A percentile compares a stretch with the other conserved stretches of the same genome.
These are phyloP conservation scores for Brachionus calyciflorus DNA, from an alignment of 1,140 invertebrate genomes.

Conservation along the genomic window DNA sequence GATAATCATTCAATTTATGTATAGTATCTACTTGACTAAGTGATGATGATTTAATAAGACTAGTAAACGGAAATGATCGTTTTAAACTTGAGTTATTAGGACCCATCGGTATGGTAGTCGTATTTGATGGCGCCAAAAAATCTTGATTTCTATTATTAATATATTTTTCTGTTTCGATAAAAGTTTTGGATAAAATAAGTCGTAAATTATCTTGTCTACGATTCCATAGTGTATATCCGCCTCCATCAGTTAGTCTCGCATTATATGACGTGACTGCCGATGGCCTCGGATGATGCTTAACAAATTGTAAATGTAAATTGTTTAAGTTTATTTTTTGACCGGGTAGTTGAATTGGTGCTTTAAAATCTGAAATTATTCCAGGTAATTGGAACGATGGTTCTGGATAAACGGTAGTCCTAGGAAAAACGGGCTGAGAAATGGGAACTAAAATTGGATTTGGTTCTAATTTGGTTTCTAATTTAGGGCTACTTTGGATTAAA, in stretches of 20 bases:
- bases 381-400: background rate
- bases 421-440: background rate
- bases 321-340: constrained; percentile 11
- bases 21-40: constrained; percentile 12
- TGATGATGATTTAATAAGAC: constrained; percentile 27
- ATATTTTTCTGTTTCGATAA: constrained; percentile 13
- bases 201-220: constrained; percentile 20
- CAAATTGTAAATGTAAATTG: constrained; percentile 22
- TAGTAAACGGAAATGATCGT: constrained; percentile 15
- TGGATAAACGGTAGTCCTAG: background rate
- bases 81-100: background rate
- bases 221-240: constrained; percentile 41
- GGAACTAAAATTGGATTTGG: background rate
- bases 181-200: constrained; percentile 15
- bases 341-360: background rate
- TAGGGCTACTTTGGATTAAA: background rate
- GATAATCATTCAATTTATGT: constrained; percentile 31
- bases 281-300: constrained; percentile 38
- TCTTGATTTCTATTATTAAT: background rate
- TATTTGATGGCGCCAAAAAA: background rate
- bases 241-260: constrained; percentile 26
- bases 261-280: constrained; percentile 32
- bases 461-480: background rate
- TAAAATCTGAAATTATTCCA: background rate
- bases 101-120: background rate